Base-by-base conservation (phyloP, 2,113 vertebrate species). In the Amblyopsis rosae region DNA sequence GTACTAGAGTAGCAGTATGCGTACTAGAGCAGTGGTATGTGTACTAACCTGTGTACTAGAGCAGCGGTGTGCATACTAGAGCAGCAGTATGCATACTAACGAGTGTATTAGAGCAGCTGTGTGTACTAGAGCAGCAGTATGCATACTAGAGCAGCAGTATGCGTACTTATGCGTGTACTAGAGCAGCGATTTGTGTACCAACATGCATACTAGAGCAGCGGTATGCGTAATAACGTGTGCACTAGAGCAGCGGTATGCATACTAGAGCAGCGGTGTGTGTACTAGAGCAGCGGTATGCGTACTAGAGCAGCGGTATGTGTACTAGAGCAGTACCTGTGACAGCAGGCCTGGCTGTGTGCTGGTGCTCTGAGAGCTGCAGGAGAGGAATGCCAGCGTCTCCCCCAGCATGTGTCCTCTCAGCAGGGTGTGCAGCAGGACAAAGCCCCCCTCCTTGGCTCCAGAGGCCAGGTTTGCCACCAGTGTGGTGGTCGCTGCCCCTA, bases 401-500 rank as follows among this genome's bases (percentile, higher is more conserved):
- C 94, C 94, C 9, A 99, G 80, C 4, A 90, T 87, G 56, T 95
- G 89, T 46, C 94, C 96, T 61, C 87, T 90, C 12, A 98, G 93
- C 70, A 98, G 86, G 0, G 93, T 91, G 84, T 99, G 97, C 3
- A 99, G 32, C 56, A 99, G 88, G 65, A 99, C 55, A 84, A 99
- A 99, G 0, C 96, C 98, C 0, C 93, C 93, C 47, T 94, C 92
- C 80, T 91, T 95, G 41, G 93, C 82, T 13, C 92, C 90, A 4
- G 95, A 94, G 3, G 75, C 78, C 88, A 99, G 91, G 79, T 98
- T 94, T 58, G 71, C n/a, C 45, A 98, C 33, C 1, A 94, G 81
- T 3, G 73, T 53, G n/a, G 59, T 1, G 0, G 90, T 81, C 33
- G 93, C 89, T 0, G n/a, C 72, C 1, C 82, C 78, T 0, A 87